Evolutionary conservation across 1,140 invertebrate genomes (phyloP).

Genomic region (Pachyrhynchus sulphureomaculatus): DNA sequence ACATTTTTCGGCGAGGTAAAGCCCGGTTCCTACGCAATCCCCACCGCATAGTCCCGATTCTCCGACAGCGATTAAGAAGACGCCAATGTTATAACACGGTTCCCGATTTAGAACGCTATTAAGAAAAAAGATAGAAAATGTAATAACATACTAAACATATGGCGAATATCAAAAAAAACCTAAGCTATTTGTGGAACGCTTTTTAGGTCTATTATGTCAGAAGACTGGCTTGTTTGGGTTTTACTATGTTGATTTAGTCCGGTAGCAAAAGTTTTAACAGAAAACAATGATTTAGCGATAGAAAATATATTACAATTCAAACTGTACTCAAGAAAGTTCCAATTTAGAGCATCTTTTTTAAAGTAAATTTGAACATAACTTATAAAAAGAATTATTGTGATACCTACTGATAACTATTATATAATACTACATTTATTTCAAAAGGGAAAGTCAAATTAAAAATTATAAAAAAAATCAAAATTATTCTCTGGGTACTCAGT

Average conservation of each 20-base stretch:
- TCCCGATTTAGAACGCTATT: constrained; percentile 14
- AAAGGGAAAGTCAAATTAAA: too few relatives aligned
- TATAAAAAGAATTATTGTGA: too few relatives aligned
- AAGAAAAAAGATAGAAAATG: constrained; percentile 12
- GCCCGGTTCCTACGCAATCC: constrained; percentile 22
- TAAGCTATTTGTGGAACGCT: constrained; percentile 37
- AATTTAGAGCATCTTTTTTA: too few relatives aligned
- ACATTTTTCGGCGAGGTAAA: constrained; percentile 22
- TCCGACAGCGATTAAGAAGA: constrained; percentile 6
- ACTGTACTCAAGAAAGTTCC: too few relatives aligned
- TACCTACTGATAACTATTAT: too few relatives aligned
- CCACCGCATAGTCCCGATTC: neutral
- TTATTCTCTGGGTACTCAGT: too few relatives aligned
- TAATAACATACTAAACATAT: neutral
- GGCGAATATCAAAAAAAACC: constrained; percentile 9
- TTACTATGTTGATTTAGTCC: neutral
- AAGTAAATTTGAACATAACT: too few relatives aligned
- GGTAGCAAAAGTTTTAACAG: neutral
- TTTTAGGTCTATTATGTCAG: constrained; percentile 37
- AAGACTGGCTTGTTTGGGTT: constrained; percentile 20
- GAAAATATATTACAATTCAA: too few relatives aligned
- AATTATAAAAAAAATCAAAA: too few relatives aligned
- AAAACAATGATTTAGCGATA: too few relatives aligned
- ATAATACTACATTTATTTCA: too few relatives aligned
- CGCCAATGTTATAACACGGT: neutral